These are phyloP conservation scores for Zosterops pallidus DNA, from an alignment of 2,113 vertebrate genomes.

Conservation along the genomic window DNA sequence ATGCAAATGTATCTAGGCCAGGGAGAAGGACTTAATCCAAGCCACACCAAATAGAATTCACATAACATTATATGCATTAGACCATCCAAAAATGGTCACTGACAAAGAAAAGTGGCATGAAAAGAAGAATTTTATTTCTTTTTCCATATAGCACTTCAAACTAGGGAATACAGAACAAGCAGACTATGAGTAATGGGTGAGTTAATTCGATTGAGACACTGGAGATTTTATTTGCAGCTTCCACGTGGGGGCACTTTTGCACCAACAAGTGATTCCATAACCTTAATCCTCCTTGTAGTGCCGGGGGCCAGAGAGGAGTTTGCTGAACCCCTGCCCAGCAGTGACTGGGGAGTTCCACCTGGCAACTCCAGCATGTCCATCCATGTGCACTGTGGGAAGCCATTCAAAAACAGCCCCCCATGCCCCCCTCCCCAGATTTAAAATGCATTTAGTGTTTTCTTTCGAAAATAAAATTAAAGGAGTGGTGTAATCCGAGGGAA, in stretches of 20 bases:
- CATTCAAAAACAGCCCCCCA: not conserved
- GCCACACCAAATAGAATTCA: not conserved
- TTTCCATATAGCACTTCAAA: not conserved
- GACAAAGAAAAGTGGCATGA: not conserved
- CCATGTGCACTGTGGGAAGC: not conserved
- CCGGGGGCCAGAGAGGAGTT: not conserved
- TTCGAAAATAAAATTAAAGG: not conserved
- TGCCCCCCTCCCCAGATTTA: rapidly evolving
- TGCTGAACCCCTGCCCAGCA: not conserved
- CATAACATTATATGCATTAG: not conserved
- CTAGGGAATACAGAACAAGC: not conserved
- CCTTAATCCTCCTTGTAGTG: not conserved
- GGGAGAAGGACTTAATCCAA: not conserved
- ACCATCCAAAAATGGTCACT: not conserved
- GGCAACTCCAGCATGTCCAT: not conserved
- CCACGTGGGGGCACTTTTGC: conserved; percentile 63
- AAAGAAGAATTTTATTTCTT: not conserved
- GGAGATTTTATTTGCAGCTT: conserved; percentile 20
- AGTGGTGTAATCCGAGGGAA: not conserved
- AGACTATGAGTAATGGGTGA: not conserved
- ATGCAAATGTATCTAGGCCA: not conserved
- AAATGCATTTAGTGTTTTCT: not conserved
- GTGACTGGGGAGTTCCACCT: not conserved
- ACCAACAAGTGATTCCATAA: conserved; percentile 4
- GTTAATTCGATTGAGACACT: not conserved